These are phyloP conservation scores for Pelvicachromis taeniatus DNA, from an alignment of 2,113 vertebrate genomes.

Conservation along the genomic window DNA sequence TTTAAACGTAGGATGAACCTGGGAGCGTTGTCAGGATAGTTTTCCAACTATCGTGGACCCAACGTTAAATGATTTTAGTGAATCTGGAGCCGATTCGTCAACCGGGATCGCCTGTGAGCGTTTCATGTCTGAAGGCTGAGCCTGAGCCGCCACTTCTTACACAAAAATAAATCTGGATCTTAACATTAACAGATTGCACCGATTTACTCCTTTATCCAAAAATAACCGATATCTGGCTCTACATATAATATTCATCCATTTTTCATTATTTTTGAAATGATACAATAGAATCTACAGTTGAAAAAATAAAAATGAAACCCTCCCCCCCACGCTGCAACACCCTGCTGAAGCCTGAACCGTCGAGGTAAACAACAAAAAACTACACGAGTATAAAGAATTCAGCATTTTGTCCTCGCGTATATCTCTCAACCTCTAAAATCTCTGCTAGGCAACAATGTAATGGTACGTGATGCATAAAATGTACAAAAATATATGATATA, in stretches of 20 bases:
- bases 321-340: not conserved
- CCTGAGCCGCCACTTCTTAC: not conserved
- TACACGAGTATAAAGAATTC: not conserved
- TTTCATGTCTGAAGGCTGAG: not conserved
- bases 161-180: not conserved
- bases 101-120: not conserved
- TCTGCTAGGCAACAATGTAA: constrained; percentile 21
- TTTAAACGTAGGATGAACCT: not conserved
- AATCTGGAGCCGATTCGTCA: not conserved
- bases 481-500: constrained; percentile 57
- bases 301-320: not conserved
- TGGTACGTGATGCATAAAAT: constrained; percentile 4
- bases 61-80: not conserved
- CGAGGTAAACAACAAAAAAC: not conserved
- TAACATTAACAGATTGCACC: not conserved
- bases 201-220: not conserved
- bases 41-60: not conserved
- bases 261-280: constrained; percentile 3
- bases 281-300: not conserved
- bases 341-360: constrained; percentile 34
- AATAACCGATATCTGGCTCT: not conserved
- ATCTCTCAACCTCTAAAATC: constrained; percentile 15
- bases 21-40: not conserved
- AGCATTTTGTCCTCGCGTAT: not conserved
- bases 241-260: not conserved